Evolutionary conservation across 1,140 invertebrate species (phyloP).

Genomic region (Sycophila sp.): DNA sequence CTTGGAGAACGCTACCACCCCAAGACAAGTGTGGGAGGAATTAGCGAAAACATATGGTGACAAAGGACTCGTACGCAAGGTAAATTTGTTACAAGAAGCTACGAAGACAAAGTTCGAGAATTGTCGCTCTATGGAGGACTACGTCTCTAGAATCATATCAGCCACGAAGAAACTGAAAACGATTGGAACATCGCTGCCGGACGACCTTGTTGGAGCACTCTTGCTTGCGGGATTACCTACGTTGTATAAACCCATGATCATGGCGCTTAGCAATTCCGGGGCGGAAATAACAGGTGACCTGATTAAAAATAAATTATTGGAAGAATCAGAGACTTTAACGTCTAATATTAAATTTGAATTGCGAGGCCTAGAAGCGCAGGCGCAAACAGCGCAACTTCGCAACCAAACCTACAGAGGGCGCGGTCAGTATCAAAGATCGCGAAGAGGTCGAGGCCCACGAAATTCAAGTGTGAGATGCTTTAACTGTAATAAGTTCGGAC

Average conservation of each 20-base stretch:
- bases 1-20: neutral
- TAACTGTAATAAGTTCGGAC: neutral
- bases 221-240: neutral
- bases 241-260: neutral
- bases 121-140: neutral
- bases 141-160: neutral
- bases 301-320: neutral
- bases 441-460: neutral
- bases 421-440: neutral
- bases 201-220: neutral
- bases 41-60: conserved; percentile 11
- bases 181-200: neutral
- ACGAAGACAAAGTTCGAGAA: neutral
- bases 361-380: neutral
- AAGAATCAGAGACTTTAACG: conserved; percentile 40
- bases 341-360: conserved; percentile 27
- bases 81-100: neutral
- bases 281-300: neutral
- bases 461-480: neutral
- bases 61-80: conserved; percentile 42
- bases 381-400: neutral
- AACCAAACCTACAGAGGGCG: neutral
- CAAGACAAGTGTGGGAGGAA: conserved; percentile 27
- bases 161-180: neutral
- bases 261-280: neutral